Percentiles rank a stretch among this genome's conserved stretches.
Conservation (phyloP, 2,888 invertebrate species). For the Malachius bipustulatus region DNA sequence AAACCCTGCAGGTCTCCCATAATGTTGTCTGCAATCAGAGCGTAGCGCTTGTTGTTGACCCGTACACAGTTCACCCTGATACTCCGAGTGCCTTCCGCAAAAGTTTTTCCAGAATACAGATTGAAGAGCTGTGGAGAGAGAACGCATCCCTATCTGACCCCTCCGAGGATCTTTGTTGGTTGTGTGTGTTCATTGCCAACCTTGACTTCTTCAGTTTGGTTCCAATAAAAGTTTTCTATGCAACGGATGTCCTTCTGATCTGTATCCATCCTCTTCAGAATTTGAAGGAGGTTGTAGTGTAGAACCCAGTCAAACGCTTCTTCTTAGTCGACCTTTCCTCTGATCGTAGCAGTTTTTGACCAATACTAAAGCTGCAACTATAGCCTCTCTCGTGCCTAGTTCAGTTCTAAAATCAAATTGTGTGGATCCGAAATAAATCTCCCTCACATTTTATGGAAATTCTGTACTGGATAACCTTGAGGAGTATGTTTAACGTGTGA, state of each 20-base stretch:
- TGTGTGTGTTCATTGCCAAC: conserved; percentile 8
- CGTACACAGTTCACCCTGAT: conserved; percentile 7
- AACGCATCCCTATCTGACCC: too few relatives aligned
- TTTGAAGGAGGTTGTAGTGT: conserved; percentile 14
- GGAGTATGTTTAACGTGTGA: too few relatives aligned
- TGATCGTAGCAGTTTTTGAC: conserved; percentile 13
- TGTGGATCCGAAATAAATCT: too few relatives aligned
- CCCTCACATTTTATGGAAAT: conserved; percentile 9
- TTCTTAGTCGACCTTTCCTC: conserved; percentile 11
- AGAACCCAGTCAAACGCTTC: conserved; percentile 15
- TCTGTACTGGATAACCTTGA: too few relatives aligned
- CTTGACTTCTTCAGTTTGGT: conserved; percentile 11
- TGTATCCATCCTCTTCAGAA: conserved; percentile 12
- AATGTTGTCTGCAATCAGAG: too few relatives aligned
- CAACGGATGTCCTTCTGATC: conserved; percentile 7
- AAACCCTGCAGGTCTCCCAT: not conserved
- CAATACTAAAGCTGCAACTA: conserved; percentile 12
- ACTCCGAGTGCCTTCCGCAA: conserved; percentile 6
- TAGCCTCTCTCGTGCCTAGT: conserved; percentile 9
- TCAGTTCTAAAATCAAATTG: too few relatives aligned
- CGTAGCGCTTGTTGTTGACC: conserved; percentile 7
- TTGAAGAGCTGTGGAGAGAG: conserved; percentile 15
- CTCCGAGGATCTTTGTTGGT: too few relatives aligned
- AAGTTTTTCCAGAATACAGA: conserved; percentile 13
- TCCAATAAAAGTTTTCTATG: conserved; percentile 11